Percentiles rank a stretch among this genome's conserved stretches.
Conservation (phyloP, 2,888 invertebrate genomes). For the Machimus rusticus region DNA sequence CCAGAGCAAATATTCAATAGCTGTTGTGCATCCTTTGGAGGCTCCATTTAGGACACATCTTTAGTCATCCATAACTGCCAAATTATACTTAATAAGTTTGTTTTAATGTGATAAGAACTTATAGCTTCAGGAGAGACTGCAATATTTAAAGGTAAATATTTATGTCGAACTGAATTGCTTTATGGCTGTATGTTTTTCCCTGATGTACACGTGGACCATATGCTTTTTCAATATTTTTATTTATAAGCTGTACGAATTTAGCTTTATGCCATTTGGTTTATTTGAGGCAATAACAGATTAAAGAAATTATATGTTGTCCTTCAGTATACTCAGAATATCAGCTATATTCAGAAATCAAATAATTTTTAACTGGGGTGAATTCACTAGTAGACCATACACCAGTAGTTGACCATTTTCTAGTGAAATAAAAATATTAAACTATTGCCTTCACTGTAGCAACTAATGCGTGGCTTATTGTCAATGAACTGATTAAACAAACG, state of each 20-base stretch:
- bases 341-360: too few relatives aligned
- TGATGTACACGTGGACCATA: neutral
- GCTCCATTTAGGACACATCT: neutral
- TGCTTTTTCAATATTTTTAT: neutral
- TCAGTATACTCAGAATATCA: too few relatives aligned
- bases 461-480: too few relatives aligned
- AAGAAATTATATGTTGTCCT: too few relatives aligned
- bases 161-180: neutral
- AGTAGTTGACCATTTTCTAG: too few relatives aligned
- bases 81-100: conserved; percentile 6
- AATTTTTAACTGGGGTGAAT: too few relatives aligned
- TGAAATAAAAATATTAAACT: too few relatives aligned
- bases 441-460: too few relatives aligned
- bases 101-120: neutral
- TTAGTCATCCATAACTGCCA: conserved; percentile 8
- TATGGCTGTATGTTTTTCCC: neutral
- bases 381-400: too few relatives aligned
- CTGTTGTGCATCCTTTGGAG: neutral
- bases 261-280: too few relatives aligned
- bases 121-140: neutral
- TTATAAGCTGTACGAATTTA: neutral
- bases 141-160: neutral
- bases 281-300: too few relatives aligned
- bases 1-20: neutral
- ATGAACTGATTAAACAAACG: too few relatives aligned